Evolutionary conservation across 2,888 invertebrate genomes (phyloP), one percentile per base, ranked within the genome.

Genomic region (Chymomyza amoena): DNA sequence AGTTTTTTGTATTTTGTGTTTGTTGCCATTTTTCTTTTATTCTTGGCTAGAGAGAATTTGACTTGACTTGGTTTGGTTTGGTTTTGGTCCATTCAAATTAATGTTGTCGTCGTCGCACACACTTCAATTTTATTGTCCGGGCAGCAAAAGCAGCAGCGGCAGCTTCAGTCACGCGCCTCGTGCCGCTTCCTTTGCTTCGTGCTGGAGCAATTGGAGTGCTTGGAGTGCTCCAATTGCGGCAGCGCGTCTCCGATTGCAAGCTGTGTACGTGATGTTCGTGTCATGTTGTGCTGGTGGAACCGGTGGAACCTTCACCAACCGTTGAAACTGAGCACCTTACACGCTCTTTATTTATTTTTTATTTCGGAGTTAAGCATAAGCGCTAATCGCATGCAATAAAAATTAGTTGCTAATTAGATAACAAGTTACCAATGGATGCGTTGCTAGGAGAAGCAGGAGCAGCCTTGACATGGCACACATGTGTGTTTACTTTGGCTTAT

Each of bases 51-150:
- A 45, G 13, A 13, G 13, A 45, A 45, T 45, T 45, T 45, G 39
- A 2, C 39, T 45, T 45, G 52, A 15, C 13, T 57, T 13, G 25
- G 20, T 20, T 18, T 20, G 57, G 28, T 25, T 45, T 45, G 28
- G 57, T 15, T 18, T 10, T 75, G 76, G 75, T 78, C 74, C 84
- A 82, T 84, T 84, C 71, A 81, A 79, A 84, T 79, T 72, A 76
- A 78, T 81, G 81, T 20, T 28, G 18, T 16, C 18, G 18, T 16
- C 18, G 68, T 74, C 60, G 68, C 57, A 57, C 57, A 57, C 39
- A 60, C 39, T 68, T 69, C 57, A 60, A 50, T 62, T 72, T 75
- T 64, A 71, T 65, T 66, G 76, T 82, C 73, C 71, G 75, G 73
- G 75, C 74, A 25, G 57, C 18, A 15, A 57, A 2, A 57, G 57